Evolutionary conservation across 92 coral and sea anemone genomes (phyloP).

Genomic region (Actinernus sp.): DNA sequence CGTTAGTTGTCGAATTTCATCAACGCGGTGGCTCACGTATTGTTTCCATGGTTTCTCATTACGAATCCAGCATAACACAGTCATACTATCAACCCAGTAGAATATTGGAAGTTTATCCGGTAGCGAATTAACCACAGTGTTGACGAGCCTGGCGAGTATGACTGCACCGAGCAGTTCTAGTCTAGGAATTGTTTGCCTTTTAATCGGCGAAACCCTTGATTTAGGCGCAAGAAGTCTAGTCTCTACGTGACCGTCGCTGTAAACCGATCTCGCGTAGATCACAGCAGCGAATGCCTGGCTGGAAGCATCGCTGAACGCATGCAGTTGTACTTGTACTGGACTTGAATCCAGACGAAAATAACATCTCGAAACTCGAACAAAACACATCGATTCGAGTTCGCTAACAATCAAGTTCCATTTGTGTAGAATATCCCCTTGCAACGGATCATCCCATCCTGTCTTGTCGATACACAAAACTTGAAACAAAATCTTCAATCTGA

Average conservation of each 20-base stretch:
- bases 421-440: slow-evolving; percentile 35
- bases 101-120: slow-evolving; percentile 7
- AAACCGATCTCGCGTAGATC: slow-evolving; percentile 24
- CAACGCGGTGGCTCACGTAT: slow-evolving; percentile 36
- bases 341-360: too few species aligned
- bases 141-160: slow-evolving; percentile 46
- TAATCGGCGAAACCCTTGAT: slow-evolving; percentile 31
- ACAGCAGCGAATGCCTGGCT: slow-evolving; percentile 47
- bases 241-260: slow-evolving; percentile 12
- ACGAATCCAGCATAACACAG: slow-evolving; percentile 47
- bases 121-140: slow-evolving; percentile 30
- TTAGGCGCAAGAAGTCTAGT: slow-evolving; percentile 24
- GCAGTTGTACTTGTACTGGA: slow-evolving; percentile 27
- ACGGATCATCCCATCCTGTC: slow-evolving; percentile 59
- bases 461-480: slow-evolving; percentile 67
- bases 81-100: slow-evolving; percentile 53
- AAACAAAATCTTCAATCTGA: slow-evolving; percentile 69
- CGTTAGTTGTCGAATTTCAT: slow-evolving; percentile 33
- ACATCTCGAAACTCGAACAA: slow-evolving; percentile 58
- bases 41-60: slow-evolving; percentile 43
- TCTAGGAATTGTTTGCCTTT: slow-evolving; percentile 30
- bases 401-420: slow-evolving; percentile 42
- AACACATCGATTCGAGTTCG: slow-evolving; percentile 33
- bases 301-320: slow-evolving; percentile 65
- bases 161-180: slow-evolving; percentile 37